phyloP scores from a whole-genome alignment of 2,113 vertebrate genomes.

The Ictalurus furcatus region DNA sequence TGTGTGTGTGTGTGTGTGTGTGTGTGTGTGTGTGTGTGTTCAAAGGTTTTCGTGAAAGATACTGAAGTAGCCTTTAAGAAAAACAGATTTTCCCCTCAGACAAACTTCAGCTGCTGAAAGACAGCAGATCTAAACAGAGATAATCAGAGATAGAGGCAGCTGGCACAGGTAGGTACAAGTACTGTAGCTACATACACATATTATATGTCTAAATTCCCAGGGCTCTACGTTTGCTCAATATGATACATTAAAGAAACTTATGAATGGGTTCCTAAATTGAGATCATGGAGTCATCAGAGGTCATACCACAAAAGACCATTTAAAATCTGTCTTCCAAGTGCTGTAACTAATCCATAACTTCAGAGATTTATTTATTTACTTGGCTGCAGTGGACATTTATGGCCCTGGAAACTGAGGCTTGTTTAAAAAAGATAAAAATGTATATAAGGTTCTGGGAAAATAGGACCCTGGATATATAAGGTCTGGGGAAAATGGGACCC shows the following conservation, averaged over 20 bases:
- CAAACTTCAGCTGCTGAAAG: neutral
- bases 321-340: neutral
- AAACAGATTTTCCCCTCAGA: neutral
- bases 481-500: neutral
- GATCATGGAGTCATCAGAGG: neutral
- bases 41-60: neutral
- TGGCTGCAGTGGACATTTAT: neutral
- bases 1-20: neutral
- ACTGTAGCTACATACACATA: neutral
- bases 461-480: neutral
- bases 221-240: neutral
- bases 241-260: neutral
- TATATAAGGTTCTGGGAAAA: neutral
- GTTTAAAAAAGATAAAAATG: neutral
- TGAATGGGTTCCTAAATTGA: neutral
- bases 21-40: neutral
- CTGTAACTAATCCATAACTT: neutral
- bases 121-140: conserved; percentile 15
- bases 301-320: neutral
- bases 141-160: neutral
- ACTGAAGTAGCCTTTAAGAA: neutral
- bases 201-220: neutral
- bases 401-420: neutral
- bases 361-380: neutral
- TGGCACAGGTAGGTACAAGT: neutral